Evolutionary conservation across 1,140 invertebrate genomes (phyloP), one percentile per base, ranked within the genome.

Genomic region (Schlechtendalia chinensis): DNA sequence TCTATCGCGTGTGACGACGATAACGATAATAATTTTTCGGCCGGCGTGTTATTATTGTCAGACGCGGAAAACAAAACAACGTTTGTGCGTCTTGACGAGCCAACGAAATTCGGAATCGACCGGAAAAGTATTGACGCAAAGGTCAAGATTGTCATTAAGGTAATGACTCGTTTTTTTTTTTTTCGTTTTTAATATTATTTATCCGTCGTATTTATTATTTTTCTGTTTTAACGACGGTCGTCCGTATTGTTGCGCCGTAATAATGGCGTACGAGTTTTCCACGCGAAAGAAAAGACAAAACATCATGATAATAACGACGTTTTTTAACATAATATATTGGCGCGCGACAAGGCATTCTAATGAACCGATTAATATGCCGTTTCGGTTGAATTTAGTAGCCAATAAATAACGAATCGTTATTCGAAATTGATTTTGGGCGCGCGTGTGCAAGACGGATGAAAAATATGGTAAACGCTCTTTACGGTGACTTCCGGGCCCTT

Each of bases 71-170:
- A n/a, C n/a, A n/a, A 50, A 24, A 69, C 11, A 17, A 22, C 1
- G 24, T 69, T 69, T 50, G n/a, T 4, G 47, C 10, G 5, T 14
- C 39, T 22, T 69, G 50, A 69, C 4, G 67, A 69, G 47, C 67
- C 14, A 10, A 50, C 39, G 8, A 50, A 50, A 69, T 24, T 50
- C 67, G 39, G n/a, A 69, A 69, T 24, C 27, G 17, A 69, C 45
- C n/a, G 65, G 32, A 17, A 50, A 24, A 69, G 22, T 69, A 17
- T 10, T 67, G 50, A 47, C 12, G 6, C 3, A 69, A 69, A 69
- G 22, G 22, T 69, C 19, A 50, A 69, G 67, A 50, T 27, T 50
- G 67, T 69, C 67, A 50, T 69, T 69, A 69, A 19, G 67, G 67
- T 47, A 67, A 67, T 50, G 67, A 69, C 22, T 50, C n/a, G 11